phyloP scores from a whole-genome alignment of 2,797 vertebrate species.

The Halcyon badia region DNA sequence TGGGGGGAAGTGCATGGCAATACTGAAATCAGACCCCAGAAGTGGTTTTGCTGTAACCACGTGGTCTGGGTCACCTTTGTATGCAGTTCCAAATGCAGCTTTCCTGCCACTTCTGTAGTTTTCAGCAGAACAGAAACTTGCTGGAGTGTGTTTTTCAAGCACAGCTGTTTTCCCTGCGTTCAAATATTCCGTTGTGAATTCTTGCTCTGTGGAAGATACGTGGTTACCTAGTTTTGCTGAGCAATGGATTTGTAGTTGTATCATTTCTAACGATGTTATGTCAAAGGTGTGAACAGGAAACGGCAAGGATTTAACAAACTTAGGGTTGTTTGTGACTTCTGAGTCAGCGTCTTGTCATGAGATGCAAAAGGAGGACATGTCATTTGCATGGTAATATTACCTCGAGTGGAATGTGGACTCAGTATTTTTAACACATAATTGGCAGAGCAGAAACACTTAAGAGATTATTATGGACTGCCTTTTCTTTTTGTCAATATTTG shows the following conservation, averaged over 20 bases:
- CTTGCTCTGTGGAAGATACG: background rate
- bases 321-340: conserved; percentile 28
- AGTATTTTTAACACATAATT: conserved; percentile 43
- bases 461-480: conserved; percentile 45
- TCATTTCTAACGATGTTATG: background rate
- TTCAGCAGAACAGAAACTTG: background rate
- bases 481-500: conserved; percentile 59
- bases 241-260: background rate
- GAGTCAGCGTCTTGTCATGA: conserved; percentile 11
- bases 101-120: background rate
- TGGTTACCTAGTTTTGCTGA: background rate
- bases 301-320: background rate
- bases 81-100: background rate
- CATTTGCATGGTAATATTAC: conserved; percentile 39
- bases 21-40: background rate
- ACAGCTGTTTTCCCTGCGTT: rapidly evolving
- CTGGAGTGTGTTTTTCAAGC: background rate
- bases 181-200: background rate
- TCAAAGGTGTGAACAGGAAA: background rate
- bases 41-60: background rate
- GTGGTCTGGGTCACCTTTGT: background rate
- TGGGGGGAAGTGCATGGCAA: rapidly evolving
- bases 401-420: conserved; percentile 11
- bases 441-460: conserved; percentile 38
- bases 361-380: conserved; percentile 27